Percentiles rank a stretch among this genome's conserved stretches.
phyloP scores from a whole-genome alignment of 1,140 invertebrate genomes.

The Polyergus mexicanus region DNA sequence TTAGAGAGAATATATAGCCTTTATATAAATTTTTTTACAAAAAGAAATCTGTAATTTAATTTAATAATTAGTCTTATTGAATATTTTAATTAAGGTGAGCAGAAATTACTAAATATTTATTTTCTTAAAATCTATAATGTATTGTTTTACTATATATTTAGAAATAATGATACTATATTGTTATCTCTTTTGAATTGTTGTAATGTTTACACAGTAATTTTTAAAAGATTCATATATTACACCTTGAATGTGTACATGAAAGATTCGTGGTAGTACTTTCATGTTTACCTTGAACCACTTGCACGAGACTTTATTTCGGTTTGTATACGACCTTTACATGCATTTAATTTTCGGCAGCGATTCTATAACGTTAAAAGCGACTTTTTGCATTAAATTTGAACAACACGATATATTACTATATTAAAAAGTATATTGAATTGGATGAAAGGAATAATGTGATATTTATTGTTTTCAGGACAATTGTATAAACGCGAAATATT shows the following conservation, averaged over 20 bases:
- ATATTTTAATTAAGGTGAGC: not conserved
- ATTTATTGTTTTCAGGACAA: not conserved
- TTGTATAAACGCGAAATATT: not conserved
- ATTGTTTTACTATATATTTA: not conserved
- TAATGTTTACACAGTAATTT: not conserved
- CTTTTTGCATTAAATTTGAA: not conserved
- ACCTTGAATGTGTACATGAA: not conserved
- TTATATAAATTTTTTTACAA: not conserved
- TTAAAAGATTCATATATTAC: not conserved
- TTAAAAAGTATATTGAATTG: not conserved
- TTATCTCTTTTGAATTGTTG: not conserved
- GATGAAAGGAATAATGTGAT: not conserved
- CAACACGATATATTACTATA: not conserved
- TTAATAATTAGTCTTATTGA: not conserved
- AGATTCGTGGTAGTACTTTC: constrained; percentile 6
- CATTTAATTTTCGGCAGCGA: constrained; percentile 18
- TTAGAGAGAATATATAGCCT: too few species aligned
- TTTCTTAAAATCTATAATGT: not conserved
- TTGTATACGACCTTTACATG: not conserved
- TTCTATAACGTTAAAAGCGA: not conserved
- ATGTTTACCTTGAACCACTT: constrained; percentile 18
- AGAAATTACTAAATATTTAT: not conserved
- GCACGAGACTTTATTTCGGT: not conserved
- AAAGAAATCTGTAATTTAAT: not conserved
- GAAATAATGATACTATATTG: not conserved